Base-by-base conservation (phyloP, 1,140 invertebrate species). In the Melitaea cinxia region DNA sequence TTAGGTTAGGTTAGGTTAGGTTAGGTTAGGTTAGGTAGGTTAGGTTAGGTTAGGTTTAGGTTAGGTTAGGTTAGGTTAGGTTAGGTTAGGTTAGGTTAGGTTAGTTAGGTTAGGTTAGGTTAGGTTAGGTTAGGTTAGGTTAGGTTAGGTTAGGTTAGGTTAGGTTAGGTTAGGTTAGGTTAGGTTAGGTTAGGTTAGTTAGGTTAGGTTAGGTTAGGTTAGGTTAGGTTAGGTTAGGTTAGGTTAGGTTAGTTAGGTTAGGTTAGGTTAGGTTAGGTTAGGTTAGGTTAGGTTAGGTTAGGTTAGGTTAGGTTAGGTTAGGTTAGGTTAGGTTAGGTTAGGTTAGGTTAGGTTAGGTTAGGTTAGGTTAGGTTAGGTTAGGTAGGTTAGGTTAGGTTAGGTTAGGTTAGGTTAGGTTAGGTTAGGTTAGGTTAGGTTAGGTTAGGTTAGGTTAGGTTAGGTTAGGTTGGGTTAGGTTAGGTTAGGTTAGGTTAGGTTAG, bases 221-320 rank as follows among this genome's bases (percentile, higher is more conserved):
- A 70, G 68, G 68, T 70, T 65, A 65, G 68, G 68, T 70, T 70
- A 70, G 68, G 68, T 70, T 65, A 70, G 68, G 68, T 70, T 70
- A 70, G 68, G 68, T 70, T 65, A 70, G 68, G 68, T 70, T 70
- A 70, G 68, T 70, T 65, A 72, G 69, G 69, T 72, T 72, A 67
- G 69, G 69, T 72, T 67, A 72, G 64, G 68, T 71, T 66, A 63
- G 68, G 68, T 71, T 71, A 71, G 68, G 68, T 71, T 66, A 63
- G 68, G 63, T 66, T 71, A 66, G 49, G 49, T 52, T 52, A 52
- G 49, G 49, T 52, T 52, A 52, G 49, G 49, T 52, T 52, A 52
- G 49, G 49, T 52, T 52, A 52, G 49, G 49, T 52, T 52, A 52
- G 49, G 49, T 52, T 52, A 52, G 49, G 21, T 24, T 23, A 52